Percentiles rank a stretch among this genome's conserved stretches.
Evolutionary conservation across 2,113 vertebrate species (phyloP).

Genomic region (Toxotes jaculatrix): DNA sequence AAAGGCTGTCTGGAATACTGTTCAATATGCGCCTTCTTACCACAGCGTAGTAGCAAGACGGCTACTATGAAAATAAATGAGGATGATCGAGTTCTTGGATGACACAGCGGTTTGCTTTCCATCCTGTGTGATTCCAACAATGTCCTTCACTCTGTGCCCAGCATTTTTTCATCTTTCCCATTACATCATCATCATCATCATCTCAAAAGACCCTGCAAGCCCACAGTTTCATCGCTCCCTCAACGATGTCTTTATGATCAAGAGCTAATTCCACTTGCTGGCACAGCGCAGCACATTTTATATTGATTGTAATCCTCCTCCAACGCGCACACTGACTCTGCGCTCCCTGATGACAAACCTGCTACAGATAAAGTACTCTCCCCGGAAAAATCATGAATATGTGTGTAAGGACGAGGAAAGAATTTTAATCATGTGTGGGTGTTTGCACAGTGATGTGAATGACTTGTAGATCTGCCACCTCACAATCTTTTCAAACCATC

Average conservation of each 20-base stretch:
- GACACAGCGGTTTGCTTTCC: not conserved
- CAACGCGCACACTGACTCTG: conserved; percentile 6
- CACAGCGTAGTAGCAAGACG: not conserved
- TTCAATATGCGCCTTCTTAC: not conserved
- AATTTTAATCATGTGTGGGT: conserved; percentile 13
- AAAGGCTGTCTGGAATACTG: not conserved
- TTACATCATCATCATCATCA: conserved; percentile 35
- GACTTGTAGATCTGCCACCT: conserved; percentile 26
- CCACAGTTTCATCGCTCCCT: not conserved
- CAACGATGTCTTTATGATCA: conserved; percentile 26
- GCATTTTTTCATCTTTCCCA: not conserved
- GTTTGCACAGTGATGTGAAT: conserved; percentile 10
- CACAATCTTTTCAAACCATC: conserved; percentile 6
- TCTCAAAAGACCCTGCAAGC: conserved; percentile 8
- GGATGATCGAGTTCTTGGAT: not conserved
- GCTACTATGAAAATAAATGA: not conserved
- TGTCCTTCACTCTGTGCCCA: not conserved
- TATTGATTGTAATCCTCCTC: conserved; percentile 44
- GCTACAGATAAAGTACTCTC: conserved; percentile 23
- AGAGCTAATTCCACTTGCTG: conserved; percentile 44
- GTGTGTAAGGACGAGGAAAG: not conserved
- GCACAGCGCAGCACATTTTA: conserved; percentile 27
- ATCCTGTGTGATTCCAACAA: not conserved
- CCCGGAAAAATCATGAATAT: not conserved
- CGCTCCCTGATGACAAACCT: conserved; percentile 36